These are phyloP conservation scores for Stegophylla sp. DNA, from an alignment of 2,888 invertebrate genomes.

Conservation along the genomic window DNA sequence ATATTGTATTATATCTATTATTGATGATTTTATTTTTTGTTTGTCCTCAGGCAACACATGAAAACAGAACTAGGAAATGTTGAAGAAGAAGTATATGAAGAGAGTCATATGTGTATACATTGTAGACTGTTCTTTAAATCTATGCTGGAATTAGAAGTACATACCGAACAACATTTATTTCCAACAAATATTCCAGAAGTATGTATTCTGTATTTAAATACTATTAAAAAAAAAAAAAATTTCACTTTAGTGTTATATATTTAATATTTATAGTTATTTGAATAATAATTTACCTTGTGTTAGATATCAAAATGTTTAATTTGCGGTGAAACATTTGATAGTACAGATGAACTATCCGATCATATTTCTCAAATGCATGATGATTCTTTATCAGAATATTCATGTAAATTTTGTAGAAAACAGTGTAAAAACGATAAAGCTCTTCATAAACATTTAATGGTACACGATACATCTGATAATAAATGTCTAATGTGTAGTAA, in stretches of 20 bases:
- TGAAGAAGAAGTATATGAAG: conserved; percentile 52
- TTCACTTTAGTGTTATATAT: too few species aligned
- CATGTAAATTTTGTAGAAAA: conserved; percentile 74
- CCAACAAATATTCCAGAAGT: conserved; percentile 52
- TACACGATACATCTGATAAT: conserved; percentile 72
- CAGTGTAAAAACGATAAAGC: conserved; percentile 74
- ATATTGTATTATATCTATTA: background rate
- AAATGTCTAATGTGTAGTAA: conserved; percentile 75
- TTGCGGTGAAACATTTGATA: conserved; percentile 72
- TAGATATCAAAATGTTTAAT: conserved; percentile 68
- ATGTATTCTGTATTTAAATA: background rate
- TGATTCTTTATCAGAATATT: conserved; percentile 71
- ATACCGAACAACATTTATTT: conserved; percentile 48
- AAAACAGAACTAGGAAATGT: conserved; percentile 48
- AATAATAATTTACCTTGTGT: conserved; percentile 38
- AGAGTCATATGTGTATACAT: conserved; percentile 51
- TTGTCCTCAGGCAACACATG: conserved; percentile 45
- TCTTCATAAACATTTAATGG: conserved; percentile 74
- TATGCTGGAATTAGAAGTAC: conserved; percentile 32
- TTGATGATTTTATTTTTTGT: background rate
- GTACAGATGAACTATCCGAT: conserved; percentile 71
- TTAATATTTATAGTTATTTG: background rate
- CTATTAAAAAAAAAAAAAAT: too few species aligned
- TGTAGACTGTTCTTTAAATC: conserved; percentile 55
- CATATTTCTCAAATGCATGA: conserved; percentile 72